Conservation (phyloP, 2,797 vertebrate genomes). For the Enteromius argenteus region DNA sequence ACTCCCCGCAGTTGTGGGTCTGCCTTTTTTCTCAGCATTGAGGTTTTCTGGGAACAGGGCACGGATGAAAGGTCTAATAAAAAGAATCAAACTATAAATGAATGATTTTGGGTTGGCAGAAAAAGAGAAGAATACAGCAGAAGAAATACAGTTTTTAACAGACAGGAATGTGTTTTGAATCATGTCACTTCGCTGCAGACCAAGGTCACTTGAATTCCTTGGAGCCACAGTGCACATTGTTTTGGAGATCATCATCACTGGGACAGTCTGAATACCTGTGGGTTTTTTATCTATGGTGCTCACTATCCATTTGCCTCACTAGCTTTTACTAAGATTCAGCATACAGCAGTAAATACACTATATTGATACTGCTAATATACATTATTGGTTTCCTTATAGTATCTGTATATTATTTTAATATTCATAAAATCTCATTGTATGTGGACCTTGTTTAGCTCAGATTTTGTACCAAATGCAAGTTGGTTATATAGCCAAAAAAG, state of each 20-base stretch:
- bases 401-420: conserved; percentile 43
- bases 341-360: not conserved
- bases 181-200: conserved; percentile 40
- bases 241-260: conserved; percentile 28
- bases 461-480: not conserved
- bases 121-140: conserved; percentile 6
- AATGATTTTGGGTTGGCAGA: conserved; percentile 33
- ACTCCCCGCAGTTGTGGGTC: conserved; percentile 94
- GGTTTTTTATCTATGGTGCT: conserved; percentile 50
- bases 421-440: conserved; percentile 44
- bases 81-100: conserved; percentile 38
- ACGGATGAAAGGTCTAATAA: conserved; percentile 91
- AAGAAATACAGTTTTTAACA: conserved; percentile 24
- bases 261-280: conserved; percentile 51
- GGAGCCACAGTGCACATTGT: conserved; percentile 38
- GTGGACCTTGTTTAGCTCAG: conserved; percentile 20
- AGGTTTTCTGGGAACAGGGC: conserved; percentile 93
- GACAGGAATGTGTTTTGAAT: conserved; percentile 28
- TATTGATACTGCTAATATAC: not conserved
- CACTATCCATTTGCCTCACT: not conserved
- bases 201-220: conserved; percentile 42
- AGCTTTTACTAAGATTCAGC: conserved; percentile 36
- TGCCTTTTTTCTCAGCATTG: conserved; percentile 96
- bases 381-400: not conserved
- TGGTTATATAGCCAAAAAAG: not conserved